Base-by-base conservation (phyloP, 2,113 vertebrate genomes). In the Dasypus novemcinctus region DNA sequence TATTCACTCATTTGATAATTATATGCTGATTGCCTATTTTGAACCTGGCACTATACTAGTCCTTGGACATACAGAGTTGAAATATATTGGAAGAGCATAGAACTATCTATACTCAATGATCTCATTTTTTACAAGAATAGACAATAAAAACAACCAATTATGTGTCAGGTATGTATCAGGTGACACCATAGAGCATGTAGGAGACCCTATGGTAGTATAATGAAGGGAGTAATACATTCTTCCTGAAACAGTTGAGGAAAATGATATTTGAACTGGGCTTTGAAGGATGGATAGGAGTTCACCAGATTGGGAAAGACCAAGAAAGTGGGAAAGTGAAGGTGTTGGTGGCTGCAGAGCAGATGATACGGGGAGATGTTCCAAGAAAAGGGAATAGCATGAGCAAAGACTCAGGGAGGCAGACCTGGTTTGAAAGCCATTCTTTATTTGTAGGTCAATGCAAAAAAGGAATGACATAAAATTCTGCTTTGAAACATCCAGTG, bases 231-330 rank as follows among this genome's bases (percentile, higher is more conserved):
- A 92, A 72, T 69, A 21, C 10, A 52, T 41, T 54, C 29, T 87
- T 97, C 64, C 52, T 17, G 31, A 29, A 43, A 76, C 78, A 81
- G 17, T 18, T 54, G 41, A 17, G 13, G 52, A 43, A 82, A 80
- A 18, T 38, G 52, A 36, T 41, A 46, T 29, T 71, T 79, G 75
- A 91, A 41, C 29, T 46, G 27, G 27, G 21, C 64, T 96, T 85
- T 96, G 91, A 80, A 92, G 79, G 61, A 54, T 36, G 54, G 59
- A 15, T 33, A 88, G 27, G 52, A 81, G 36, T 85, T 94, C 46
- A 61, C 46, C 18, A 86, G 57, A n/a, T 31, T n/a, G 72, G 89
- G 66, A 66, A 52, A 33, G 41, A 43, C 0, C 1, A n/a, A 85
- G 17, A 21, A 71, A n/a, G 14, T 46, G 27, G 74, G 61, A 43